These are phyloP conservation scores for Caenorhabditis auriculariae DNA, from an alignment of 2,888 invertebrate species.

Conservation along the genomic window DNA sequence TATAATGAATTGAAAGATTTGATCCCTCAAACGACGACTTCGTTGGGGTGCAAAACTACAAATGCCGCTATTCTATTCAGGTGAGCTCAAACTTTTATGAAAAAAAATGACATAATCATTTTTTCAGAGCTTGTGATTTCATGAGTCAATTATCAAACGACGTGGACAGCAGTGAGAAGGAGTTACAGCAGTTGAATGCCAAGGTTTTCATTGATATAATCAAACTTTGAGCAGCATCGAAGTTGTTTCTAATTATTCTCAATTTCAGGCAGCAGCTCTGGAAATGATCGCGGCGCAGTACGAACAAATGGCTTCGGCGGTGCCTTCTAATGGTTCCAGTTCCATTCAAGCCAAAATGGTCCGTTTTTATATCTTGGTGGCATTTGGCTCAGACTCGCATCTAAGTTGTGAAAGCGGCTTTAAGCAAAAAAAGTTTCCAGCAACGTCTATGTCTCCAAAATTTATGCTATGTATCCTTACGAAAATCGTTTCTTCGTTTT, in stretches of 20 bases:
- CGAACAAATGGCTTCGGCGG: constrained; percentile 52
- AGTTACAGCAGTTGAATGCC: constrained; percentile 41
- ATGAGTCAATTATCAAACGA: constrained; percentile 51
- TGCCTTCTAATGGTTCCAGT: constrained; percentile 27
- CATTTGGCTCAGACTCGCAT: too few species aligned
- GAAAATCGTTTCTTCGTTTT: too few species aligned
- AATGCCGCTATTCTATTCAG: constrained; percentile 62
- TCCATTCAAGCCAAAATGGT: constrained; percentile 57
- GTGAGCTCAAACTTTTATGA: constrained; percentile 5
- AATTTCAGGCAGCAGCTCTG: constrained; percentile 48
- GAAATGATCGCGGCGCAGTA: constrained; percentile 62
- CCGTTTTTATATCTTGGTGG: constrained; percentile 1
- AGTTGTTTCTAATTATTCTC: neutral
- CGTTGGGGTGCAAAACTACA: constrained; percentile 62
- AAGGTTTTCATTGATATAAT: constrained; percentile 15
- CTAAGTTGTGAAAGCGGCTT: neutral
- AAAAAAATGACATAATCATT: neutral
- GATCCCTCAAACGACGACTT: constrained; percentile 56
- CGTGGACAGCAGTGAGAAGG: constrained; percentile 43
- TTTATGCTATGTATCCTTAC: too few species aligned
- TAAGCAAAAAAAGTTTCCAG: too few species aligned
- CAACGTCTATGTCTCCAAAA: too few species aligned
- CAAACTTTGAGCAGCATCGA: neutral
- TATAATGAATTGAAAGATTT: constrained; percentile 62
- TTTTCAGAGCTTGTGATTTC: constrained; percentile 57